These are phyloP conservation scores for Siphonodentalium dalli DNA, from an alignment of 2,888 invertebrate genomes.

Conservation along the genomic window DNA sequence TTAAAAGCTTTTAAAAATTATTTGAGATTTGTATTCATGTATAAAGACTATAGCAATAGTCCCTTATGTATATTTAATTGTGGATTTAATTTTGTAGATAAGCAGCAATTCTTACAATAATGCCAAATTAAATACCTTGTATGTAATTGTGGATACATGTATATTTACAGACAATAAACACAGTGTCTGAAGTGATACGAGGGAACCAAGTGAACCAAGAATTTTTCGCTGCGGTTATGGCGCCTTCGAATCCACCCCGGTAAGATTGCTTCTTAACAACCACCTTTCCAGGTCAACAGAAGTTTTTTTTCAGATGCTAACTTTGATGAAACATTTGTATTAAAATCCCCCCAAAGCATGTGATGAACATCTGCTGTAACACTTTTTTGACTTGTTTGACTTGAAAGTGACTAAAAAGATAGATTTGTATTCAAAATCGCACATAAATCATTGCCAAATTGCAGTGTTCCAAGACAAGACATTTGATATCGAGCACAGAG, in stretches of 20 bases:
- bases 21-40: too few species aligned
- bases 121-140: too few species aligned
- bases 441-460: too few species aligned
- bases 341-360: neutral
- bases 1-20: too few species aligned
- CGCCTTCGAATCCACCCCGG: conserved; percentile 89
- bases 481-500: too few species aligned
- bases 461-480: too few species aligned
- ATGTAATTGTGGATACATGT: too few species aligned
- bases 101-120: neutral
- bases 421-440: neutral
- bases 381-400: neutral
- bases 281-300: conserved; percentile 5
- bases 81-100: neutral
- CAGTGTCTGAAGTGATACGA: conserved; percentile 91
- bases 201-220: conserved; percentile 92
- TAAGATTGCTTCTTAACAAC: conserved; percentile 40
- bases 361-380: neutral
- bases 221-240: conserved; percentile 84
- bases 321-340: neutral
- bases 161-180: conserved; percentile 81
- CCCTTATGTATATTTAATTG: neutral
- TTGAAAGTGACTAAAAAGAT: neutral
- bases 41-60: neutral
- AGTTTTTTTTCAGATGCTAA: neutral